Evolutionary conservation across 2,888 invertebrate genomes (phyloP).

Genomic region (Cacoxenus indagator): DNA sequence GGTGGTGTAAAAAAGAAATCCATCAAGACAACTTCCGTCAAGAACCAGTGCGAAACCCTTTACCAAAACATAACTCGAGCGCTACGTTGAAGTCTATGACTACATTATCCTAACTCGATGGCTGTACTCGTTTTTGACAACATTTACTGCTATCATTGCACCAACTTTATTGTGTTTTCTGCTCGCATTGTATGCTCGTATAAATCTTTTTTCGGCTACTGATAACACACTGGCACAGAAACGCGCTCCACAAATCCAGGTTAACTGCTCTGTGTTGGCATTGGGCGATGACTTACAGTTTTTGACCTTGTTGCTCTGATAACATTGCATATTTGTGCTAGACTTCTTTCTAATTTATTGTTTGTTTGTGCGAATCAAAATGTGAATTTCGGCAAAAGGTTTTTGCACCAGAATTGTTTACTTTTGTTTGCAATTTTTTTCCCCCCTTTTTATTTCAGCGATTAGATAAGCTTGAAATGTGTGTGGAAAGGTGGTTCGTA

Average conservation of each 20-base stretch:
- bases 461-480: constrained; percentile 1
- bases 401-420: constrained; percentile 32
- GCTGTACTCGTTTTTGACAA: no score
- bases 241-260: constrained; percentile 58
- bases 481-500: background rate
- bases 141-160: no score
- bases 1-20: no score
- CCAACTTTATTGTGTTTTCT: constrained; percentile 7
- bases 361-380: background rate
- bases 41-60: no score
- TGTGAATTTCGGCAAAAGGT: background rate
- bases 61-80: no score
- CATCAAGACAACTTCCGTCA: no score
- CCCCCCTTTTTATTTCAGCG: constrained; percentile 26
- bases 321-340: constrained; percentile 63
- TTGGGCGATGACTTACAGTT: background rate
- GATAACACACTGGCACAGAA: constrained; percentile 63
- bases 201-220: no score
- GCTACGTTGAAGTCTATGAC: no score
- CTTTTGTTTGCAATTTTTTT: constrained; percentile 4
- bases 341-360: constrained; percentile 22
- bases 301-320: constrained; percentile 39
- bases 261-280: constrained; percentile 50
- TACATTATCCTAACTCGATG: no score
- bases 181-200: no score